phyloP scores from a whole-genome alignment of 2,113 vertebrate species.

The Numida meleagris region DNA sequence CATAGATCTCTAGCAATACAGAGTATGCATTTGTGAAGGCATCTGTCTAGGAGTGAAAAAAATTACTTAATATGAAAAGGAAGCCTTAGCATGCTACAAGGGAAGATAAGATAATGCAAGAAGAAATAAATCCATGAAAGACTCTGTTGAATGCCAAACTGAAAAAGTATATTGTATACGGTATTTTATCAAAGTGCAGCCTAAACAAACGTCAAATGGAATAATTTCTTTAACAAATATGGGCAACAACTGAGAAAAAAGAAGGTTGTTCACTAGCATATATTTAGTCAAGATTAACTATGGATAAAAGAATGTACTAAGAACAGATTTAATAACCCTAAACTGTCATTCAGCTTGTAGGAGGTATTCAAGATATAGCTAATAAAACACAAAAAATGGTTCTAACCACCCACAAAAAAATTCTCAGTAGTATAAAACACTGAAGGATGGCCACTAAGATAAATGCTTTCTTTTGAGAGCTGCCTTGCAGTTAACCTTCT shows the following conservation, averaged over 20 bases:
- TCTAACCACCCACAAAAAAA: conserved; percentile 68
- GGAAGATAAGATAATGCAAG: conserved; percentile 79
- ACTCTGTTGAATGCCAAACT: conserved; percentile 76
- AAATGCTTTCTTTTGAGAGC: conserved; percentile 77
- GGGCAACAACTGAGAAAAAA: conserved; percentile 79
- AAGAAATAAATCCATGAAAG: conserved; percentile 76
- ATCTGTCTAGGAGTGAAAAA: conserved; percentile 60
- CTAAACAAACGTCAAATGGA: conserved; percentile 83
- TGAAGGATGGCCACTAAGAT: conserved; percentile 72
- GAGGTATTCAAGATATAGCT: conserved; percentile 80
- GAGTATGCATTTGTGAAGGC: conserved; percentile 43
- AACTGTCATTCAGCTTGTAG: conserved; percentile 81
- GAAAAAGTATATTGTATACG: conserved; percentile 69
- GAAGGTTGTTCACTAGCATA: conserved; percentile 70
- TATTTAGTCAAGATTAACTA: conserved; percentile 79
- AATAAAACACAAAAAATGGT: conserved; percentile 80
- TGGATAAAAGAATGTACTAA: conserved; percentile 72
- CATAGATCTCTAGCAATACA: conserved; percentile 12
- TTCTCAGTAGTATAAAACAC: conserved; percentile 56
- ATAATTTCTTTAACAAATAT: conserved; percentile 83
- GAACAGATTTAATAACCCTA: conserved; percentile 79
- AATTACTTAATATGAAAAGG: conserved; percentile 77
- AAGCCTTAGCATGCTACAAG: conserved; percentile 71
- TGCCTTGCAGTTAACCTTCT: conserved; percentile 71
- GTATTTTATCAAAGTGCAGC: conserved; percentile 82